Evolutionary conservation across 1,140 invertebrate species (phyloP).

Genomic region (Charaxes varanes): DNA sequence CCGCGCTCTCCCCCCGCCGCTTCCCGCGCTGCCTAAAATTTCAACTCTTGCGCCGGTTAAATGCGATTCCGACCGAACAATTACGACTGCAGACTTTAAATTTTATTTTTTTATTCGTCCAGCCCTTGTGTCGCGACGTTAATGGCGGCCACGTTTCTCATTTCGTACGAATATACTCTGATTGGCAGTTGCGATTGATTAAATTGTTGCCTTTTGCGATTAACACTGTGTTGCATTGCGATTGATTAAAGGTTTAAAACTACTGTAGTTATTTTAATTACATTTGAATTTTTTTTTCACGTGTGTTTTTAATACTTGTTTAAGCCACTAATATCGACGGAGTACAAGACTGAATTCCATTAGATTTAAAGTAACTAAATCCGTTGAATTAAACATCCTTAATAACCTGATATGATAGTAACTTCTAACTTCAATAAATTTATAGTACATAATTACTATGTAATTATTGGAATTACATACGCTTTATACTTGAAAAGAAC

Average conservation of each 20-base stretch:
- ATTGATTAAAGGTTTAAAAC: conserved; percentile 20
- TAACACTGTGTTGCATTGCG: conserved; percentile 29
- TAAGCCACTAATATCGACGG: too few relatives aligned
- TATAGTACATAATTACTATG: too few relatives aligned
- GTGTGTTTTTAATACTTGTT: too few relatives aligned
- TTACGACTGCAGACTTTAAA: conserved; percentile 31
- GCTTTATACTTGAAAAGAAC: too few relatives aligned
- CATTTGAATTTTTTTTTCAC: too few relatives aligned
- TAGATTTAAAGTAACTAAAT: too few relatives aligned
- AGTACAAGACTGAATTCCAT: too few relatives aligned
- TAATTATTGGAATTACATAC: too few relatives aligned
- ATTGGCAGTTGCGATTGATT: conserved; percentile 21
- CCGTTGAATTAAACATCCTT: too few relatives aligned
- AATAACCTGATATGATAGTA: too few relatives aligned
- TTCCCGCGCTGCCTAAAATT: conserved; percentile 38
- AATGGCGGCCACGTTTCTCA: not conserved
- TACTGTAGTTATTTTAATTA: too few relatives aligned
- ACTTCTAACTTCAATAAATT: too few relatives aligned
- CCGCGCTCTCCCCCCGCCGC: conserved; percentile 17
- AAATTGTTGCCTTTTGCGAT: conserved; percentile 16
- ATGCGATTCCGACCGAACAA: conserved; percentile 36
- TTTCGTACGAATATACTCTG: conserved; percentile 1
- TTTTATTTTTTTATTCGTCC: conserved; percentile 39
- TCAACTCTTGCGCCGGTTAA: conserved; percentile 40
- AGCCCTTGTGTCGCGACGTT: conserved; percentile 6